Conservation (phyloP, 2,113 vertebrate genomes). For the Oriolus oriolus region DNA sequence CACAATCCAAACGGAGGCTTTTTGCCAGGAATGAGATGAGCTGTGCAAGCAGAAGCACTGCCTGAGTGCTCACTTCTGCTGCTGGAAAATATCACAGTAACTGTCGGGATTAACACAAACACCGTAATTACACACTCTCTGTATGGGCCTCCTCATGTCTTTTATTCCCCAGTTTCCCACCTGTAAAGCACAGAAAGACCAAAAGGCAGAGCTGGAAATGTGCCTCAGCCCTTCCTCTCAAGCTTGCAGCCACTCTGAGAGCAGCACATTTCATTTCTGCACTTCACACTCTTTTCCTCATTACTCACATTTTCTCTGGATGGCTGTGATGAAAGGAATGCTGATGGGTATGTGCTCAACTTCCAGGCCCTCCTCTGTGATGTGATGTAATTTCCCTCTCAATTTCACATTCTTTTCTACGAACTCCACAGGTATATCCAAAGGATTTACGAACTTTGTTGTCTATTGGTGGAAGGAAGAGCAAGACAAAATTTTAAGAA, state of each 20-base stretch:
- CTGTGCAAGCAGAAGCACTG: background rate
- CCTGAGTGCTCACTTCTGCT: background rate
- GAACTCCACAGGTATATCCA: constrained; percentile 85
- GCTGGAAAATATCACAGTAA: background rate
- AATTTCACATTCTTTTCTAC: constrained; percentile 86
- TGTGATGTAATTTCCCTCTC: constrained; percentile 76
- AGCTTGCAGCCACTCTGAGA: background rate
- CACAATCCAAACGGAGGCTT: background rate
- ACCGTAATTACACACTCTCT: background rate
- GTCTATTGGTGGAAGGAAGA: constrained; percentile 68
- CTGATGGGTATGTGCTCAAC: constrained; percentile 89
- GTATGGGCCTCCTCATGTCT: background rate
- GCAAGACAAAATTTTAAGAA: background rate
- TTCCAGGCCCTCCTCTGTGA: constrained; percentile 82
- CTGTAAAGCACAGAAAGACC: background rate
- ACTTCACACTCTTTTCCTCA: constrained; percentile 45
- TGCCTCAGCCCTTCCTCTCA: background rate
- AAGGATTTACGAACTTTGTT: constrained; percentile 80
- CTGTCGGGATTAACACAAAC: background rate
- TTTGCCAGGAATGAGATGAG: background rate
- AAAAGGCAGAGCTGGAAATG: background rate
- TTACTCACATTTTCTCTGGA: constrained; percentile 79
- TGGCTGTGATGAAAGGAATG: constrained; percentile 77
- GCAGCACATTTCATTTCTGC: background rate
- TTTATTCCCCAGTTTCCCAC: background rate